Percentiles rank a stretch among this genome's conserved stretches.
These are phyloP conservation scores for Neodon shergylaensis DNA, from an alignment of 2,113 vertebrate genomes.

Conservation along the genomic window DNA sequence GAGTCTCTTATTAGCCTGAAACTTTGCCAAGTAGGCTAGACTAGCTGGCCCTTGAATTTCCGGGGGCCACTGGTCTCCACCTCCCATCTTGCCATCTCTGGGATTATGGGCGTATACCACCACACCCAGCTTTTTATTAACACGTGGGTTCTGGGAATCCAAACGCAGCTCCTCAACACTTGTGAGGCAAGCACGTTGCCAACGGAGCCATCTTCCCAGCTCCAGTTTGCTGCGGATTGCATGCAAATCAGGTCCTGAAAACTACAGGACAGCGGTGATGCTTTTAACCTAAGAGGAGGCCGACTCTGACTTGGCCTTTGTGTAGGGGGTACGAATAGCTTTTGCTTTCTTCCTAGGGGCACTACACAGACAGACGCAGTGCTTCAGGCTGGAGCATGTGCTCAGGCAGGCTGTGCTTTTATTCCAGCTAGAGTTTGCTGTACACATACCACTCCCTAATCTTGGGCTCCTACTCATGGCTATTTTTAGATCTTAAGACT, in stretches of 20 bases:
- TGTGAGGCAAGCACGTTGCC: neutral
- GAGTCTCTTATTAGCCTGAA: neutral
- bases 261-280: neutral
- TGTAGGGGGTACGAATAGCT: neutral
- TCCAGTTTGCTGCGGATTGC: neutral
- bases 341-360: neutral
- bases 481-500: constrained; percentile 15
- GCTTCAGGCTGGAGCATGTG: neutral
- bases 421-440: neutral
- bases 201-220: neutral
- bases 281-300: neutral
- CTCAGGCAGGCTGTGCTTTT: neutral
- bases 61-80: neutral
- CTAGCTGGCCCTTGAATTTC: neutral
- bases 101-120: neutral
- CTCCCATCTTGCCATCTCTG: neutral
- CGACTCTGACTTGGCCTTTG: constrained; percentile 6
- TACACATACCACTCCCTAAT: neutral
- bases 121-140: neutral
- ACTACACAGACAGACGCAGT: rapidly evolving
- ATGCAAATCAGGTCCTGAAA: neutral
- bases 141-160: neutral
- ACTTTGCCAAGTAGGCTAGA: neutral
- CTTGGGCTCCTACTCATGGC: neutral
- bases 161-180: neutral